A percentile compares a stretch with the other conserved stretches of the same genome.
phyloP scores from a whole-genome alignment of 2,113 vertebrate genomes.

The Platichthys stellatus region DNA sequence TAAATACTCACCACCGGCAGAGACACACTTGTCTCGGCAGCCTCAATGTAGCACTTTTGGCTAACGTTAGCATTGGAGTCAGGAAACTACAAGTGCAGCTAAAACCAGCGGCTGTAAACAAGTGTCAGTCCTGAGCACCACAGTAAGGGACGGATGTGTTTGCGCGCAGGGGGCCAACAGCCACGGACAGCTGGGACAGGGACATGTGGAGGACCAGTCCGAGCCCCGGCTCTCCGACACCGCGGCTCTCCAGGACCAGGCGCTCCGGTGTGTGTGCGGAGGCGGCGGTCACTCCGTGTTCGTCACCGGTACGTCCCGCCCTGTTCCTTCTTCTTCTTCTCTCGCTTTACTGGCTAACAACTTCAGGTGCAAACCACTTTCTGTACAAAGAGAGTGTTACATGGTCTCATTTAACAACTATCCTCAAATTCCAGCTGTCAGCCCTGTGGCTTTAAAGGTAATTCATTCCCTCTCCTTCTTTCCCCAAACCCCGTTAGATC shows the following conservation, averaged over 20 bases:
- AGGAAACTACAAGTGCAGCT: not conserved
- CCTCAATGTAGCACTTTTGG: not conserved
- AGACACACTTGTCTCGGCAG: not conserved
- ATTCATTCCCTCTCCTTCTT: too few species aligned
- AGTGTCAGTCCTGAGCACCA: not conserved
- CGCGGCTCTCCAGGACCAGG: slow-evolving; percentile 24
- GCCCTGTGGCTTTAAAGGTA: too few species aligned
- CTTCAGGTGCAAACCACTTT: too few species aligned
- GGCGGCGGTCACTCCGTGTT: slow-evolving; percentile 90
- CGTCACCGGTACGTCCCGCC: slow-evolving; percentile 82
- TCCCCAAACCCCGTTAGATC: too few species aligned
- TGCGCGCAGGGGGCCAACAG: slow-evolving; percentile 91
- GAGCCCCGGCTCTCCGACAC: slow-evolving; percentile 74
- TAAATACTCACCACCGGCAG: not conserved
- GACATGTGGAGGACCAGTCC: slow-evolving; percentile 85
- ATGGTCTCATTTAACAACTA: too few species aligned
- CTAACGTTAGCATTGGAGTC: slow-evolving; percentile 35
- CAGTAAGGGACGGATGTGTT: not conserved
- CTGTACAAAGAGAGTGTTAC: too few species aligned
- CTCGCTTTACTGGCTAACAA: too few species aligned
- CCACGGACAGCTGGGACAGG: slow-evolving; percentile 92
- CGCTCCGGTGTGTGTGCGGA: slow-evolving; percentile 80
- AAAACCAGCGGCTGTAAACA: not conserved
- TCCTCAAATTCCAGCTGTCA: too few species aligned
- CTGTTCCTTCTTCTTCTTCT: not conserved